Evolutionary conservation across 2,797 vertebrate genomes (phyloP), one percentile per base, ranked within the genome.

Genomic region (Falco peregrinus): DNA sequence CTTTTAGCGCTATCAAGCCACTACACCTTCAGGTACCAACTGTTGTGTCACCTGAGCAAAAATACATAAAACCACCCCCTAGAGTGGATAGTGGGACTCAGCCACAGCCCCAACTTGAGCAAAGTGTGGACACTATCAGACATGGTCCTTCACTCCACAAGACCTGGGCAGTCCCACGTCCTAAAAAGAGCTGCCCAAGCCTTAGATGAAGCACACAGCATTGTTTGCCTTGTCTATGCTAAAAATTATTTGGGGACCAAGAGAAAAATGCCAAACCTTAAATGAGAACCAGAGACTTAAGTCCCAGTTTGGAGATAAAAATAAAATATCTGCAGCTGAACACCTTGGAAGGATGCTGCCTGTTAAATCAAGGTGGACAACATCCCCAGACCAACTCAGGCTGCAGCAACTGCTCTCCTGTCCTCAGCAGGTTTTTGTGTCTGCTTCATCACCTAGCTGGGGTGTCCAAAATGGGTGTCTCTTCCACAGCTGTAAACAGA

Each of bases 401-500:
- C 37, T 69, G 47, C 65, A 65, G 65, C 54, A 84, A 22, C 41
- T 24, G 22, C 41, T 41, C 25, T 83, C 31, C 59, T 29, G 25
- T 8, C 10, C 56, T 43, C 14, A 74, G 3, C 7, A 47, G 25
- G n/a, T 31, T 67, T 76, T 35, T 2, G 3, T 28, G 17, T 13
- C 39, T 0, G 0, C 26, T 65, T 50, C 8, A n/a, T 29, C 68
- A n/a, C 39, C 31, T 43, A 50, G 31, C 14, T 60, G 13, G 14
- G 20, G 7, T 54, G 47, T 41, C 81, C 63, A 54, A 56, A 59
- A 29, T 2, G 45, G 31, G 29, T 47, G n/a, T 37, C 41, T 47
- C 61, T 33, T 78, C 80, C 1, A 1, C 1, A 1, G 71, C 31
- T 37, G 25, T 22, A 73, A 2, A 9, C 5, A 13, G 50, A 13